phyloP scores from a whole-genome alignment of 2,888 invertebrate genomes.

The Harpagoxenus sublaevis region DNA sequence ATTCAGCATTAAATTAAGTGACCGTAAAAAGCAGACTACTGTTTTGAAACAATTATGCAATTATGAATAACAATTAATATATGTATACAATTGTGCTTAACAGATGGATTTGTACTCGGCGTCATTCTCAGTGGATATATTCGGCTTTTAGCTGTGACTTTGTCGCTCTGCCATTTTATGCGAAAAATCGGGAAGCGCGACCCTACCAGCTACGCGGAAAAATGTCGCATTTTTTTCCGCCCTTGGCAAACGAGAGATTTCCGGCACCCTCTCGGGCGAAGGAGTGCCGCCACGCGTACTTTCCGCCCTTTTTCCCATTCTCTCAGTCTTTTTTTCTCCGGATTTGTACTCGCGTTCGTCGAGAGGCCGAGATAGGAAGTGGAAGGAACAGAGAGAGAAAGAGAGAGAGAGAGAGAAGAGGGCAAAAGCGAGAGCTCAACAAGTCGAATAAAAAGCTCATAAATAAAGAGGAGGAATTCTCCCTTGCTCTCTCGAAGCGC shows the following conservation, averaged over 20 bases:
- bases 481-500: slow-evolving; percentile 73
- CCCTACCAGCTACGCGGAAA: slow-evolving; percentile 49
- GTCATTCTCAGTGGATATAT: not conserved
- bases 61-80: not conserved
- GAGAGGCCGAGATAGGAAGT: slow-evolving; percentile 46
- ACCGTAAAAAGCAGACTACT: not conserved
- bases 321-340: slow-evolving; percentile 60
- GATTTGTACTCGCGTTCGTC: slow-evolving; percentile 44
- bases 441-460: slow-evolving; percentile 87
- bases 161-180: slow-evolving; percentile 39
- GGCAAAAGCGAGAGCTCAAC: slow-evolving; percentile 82
- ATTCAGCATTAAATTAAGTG: not conserved
- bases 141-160: slow-evolving; percentile 41
- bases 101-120: not conserved
- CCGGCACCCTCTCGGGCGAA: slow-evolving; percentile 62
- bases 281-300: slow-evolving; percentile 62
- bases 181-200: slow-evolving; percentile 49
- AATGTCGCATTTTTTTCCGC: slow-evolving; percentile 50
- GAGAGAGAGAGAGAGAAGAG: slow-evolving; percentile 57
- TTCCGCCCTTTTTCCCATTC: slow-evolving; percentile 66
- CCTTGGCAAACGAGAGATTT: slow-evolving; percentile 60
- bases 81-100: not conserved
- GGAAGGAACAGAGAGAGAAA: slow-evolving; percentile 43
- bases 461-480: slow-evolving; percentile 84
- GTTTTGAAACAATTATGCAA: not conserved